Base-by-base conservation (phyloP, 2,113 vertebrate species). In the Bagarius yarrelli region DNA sequence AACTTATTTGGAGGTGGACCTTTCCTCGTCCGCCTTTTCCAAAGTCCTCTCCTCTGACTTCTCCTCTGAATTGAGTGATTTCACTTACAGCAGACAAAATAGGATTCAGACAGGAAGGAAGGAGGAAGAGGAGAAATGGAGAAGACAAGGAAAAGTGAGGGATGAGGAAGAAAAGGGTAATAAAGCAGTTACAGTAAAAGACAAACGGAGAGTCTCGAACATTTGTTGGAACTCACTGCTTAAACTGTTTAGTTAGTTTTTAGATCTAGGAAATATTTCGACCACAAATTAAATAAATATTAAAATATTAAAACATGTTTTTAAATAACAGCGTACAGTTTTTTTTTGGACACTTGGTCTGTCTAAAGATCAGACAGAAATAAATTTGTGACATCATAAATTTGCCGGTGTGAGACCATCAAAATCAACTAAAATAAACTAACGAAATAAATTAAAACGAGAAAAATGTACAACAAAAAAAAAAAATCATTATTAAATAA, bases 1-100 rank as follows among this genome's bases (percentile, higher is more conserved):
- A 97, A 98, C 96, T 98, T 98, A 99, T 99, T 99, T 98, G 96
- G 95, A 96, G 94, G 94, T 96, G 94, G 95, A 95, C 94, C 94
- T 94, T 90, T 94, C 91, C 90, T 87, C 90, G 83, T 93, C 94
- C 93, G 92, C 93, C 94, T 93, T 93, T 90, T 92, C 93, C 90
- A 94, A 96, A 95, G 95, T 95, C 95, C 94, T 95, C 93, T 95
- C 94, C 94, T 93, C 94, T 94, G 94, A 96, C 95, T 96, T 95
- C 81, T 95, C 93, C 70, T 94, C 93, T 95, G 94, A 96, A 97
- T 96, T 96, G 96, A 98, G 95, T 95, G 96, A 97, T 97, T 97
- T 97, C 93, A 94, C 94, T 96, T 97, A 96, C 95, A 95, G 94
- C 92, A 95, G 95, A 97, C 95, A 95, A 97, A 47, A 98, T 95